A percentile compares a stretch with the other conserved stretches of the same genome.
These are phyloP conservation scores for Rhingia rostrata DNA, from an alignment of 2,888 invertebrate species.

Conservation along the genomic window DNA sequence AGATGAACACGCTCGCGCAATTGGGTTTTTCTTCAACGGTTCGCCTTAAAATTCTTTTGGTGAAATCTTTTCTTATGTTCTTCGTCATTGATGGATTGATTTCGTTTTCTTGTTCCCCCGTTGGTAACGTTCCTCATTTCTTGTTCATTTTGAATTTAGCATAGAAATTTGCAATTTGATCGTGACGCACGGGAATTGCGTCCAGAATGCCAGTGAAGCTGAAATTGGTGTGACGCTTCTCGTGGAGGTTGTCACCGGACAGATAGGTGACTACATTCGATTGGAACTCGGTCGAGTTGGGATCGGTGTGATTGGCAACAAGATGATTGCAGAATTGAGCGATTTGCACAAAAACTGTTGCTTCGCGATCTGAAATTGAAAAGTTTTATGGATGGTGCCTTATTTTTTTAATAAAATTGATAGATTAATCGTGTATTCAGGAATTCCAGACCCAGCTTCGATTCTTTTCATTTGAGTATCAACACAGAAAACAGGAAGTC, in stretches of 20 bases:
- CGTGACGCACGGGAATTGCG: constrained; percentile 91
- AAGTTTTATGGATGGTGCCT: too few relatives aligned
- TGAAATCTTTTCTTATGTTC: constrained; percentile 73
- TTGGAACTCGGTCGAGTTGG: constrained; percentile 81
- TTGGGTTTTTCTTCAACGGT: constrained; percentile 70
- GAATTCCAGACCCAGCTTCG: background rate
- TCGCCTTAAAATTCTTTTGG: constrained; percentile 73
- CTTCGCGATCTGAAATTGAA: constrained; percentile 80
- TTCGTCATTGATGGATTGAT: constrained; percentile 73
- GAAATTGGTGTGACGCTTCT: constrained; percentile 84
- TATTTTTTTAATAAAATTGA: too few relatives aligned
- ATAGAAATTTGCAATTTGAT: constrained; percentile 92
- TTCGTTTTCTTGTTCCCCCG: constrained; percentile 73
- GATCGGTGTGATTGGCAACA: constrained; percentile 84
- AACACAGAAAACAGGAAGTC: background rate
- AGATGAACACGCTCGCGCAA: constrained; percentile 71
- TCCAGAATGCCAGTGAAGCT: constrained; percentile 91
- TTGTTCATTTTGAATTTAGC: constrained; percentile 90
- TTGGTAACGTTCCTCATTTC: constrained; percentile 79
- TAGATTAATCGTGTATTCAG: background rate
- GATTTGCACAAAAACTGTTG: constrained; percentile 82
- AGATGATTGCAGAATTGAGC: constrained; percentile 83
- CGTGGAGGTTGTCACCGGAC: constrained; percentile 85
- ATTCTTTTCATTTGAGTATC: constrained; percentile 3
- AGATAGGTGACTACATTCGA: constrained; percentile 89